These are phyloP conservation scores for Toxostoma redivivum DNA, from an alignment of 2,113 vertebrate genomes.

Conservation along the genomic window DNA sequence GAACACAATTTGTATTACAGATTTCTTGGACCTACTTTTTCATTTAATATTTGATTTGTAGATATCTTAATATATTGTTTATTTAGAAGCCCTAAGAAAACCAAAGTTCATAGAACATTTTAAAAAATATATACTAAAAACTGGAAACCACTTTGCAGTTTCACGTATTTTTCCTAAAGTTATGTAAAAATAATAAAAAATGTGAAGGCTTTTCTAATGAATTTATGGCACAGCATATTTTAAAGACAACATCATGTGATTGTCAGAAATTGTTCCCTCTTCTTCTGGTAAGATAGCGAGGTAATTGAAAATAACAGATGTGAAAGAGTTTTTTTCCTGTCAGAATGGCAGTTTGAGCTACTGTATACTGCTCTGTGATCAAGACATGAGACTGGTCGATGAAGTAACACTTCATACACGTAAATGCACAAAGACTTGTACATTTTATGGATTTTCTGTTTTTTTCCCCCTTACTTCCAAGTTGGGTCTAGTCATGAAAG, in stretches of 20 bases:
- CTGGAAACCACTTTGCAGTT: constrained; percentile 57
- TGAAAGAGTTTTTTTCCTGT: background rate
- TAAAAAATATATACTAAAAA: constrained; percentile 40
- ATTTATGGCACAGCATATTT: constrained; percentile 38
- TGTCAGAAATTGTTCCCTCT: constrained; percentile 27
- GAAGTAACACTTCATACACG: background rate
- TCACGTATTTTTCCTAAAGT: constrained; percentile 35
- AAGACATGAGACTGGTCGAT: background rate
- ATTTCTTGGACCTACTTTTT: constrained; percentile 53
- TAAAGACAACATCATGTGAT: constrained; percentile 24
- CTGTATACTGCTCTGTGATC: background rate
- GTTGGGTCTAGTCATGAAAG: background rate
- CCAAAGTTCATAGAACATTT: constrained; percentile 57
- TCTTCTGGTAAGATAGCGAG: background rate
- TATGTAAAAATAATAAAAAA: constrained; percentile 24
- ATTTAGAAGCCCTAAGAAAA: constrained; percentile 61
- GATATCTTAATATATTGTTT: constrained; percentile 66
- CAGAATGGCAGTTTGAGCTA: background rate
- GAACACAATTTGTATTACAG: constrained; percentile 53
- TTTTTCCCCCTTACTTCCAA: background rate
- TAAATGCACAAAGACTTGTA: background rate
- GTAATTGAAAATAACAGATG: background rate
- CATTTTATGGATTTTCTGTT: background rate
- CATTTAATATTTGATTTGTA: constrained; percentile 58
- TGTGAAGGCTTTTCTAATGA: constrained; percentile 45